These are phyloP conservation scores for Helobdella robusta DNA, from an alignment of 2,888 invertebrate genomes.

Conservation along the genomic window DNA sequence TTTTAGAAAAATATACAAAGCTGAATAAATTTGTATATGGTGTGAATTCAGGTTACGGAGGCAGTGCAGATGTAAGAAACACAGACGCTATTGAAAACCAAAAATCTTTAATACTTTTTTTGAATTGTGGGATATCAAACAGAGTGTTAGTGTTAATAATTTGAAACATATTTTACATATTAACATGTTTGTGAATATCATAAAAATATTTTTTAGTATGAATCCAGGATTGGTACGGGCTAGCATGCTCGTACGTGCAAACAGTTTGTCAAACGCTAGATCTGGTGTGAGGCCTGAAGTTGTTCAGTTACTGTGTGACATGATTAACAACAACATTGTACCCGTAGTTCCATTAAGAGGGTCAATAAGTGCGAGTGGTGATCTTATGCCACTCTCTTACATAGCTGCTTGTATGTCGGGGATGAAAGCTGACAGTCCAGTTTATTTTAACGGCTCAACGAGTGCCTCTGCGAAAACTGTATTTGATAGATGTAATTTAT, in stretches of 20 bases:
- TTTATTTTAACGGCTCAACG: conserved; percentile 12
- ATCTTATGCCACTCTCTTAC: conserved; percentile 38
- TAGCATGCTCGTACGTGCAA: conserved; percentile 38
- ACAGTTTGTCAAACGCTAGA: conserved; percentile 35
- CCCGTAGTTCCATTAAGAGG: conserved; percentile 37
- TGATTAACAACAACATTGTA: conserved; percentile 35
- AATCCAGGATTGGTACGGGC: conserved; percentile 35
- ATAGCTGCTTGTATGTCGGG: conserved; percentile 37
- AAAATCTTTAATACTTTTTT: conserved; percentile 30
- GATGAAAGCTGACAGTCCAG: conserved; percentile 26
- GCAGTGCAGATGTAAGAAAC: conserved; percentile 35
- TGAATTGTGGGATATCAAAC: conserved; percentile 32
- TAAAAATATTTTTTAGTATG: not conserved
- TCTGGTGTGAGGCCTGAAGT: conserved; percentile 35
- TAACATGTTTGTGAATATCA: not conserved
- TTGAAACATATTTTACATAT: not conserved
- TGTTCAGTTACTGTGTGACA: conserved; percentile 31
- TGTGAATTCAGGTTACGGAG: conserved; percentile 36
- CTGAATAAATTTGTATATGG: conserved; percentile 34
- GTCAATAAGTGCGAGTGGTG: conserved; percentile 38
- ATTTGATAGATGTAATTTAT: conserved; percentile 31
- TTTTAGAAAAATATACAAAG: not conserved
- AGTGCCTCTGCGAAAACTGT: conserved; percentile 31
- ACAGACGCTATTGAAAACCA: conserved; percentile 30
- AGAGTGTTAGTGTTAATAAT: not conserved